Evolutionary conservation across 2,797 vertebrate species (phyloP).

Genomic region (Catharus ustulatus): DNA sequence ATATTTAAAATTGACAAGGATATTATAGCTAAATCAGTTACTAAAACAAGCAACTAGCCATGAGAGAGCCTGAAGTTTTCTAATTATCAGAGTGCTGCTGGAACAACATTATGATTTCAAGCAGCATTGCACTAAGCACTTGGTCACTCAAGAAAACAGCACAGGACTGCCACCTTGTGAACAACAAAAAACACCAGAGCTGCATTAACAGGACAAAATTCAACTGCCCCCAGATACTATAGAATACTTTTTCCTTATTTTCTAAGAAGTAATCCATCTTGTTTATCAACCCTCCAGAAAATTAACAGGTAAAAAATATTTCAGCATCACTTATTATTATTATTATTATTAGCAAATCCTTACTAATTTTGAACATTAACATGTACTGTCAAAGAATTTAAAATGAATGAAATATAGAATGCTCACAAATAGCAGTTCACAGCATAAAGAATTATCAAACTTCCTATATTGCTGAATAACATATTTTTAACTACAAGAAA

Average conservation of each 20-base stretch:
- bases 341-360: background rate
- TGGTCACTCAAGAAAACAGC: background rate
- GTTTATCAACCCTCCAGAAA: background rate
- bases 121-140: background rate
- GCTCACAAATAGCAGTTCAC: background rate
- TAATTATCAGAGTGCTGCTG: background rate
- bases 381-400: background rate
- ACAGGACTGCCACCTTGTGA: conserved; percentile 60
- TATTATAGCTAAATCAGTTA: background rate
- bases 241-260: background rate
- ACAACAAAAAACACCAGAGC: background rate
- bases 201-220: background rate
- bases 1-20: background rate
- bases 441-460: background rate
- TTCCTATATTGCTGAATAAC: background rate
- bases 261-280: background rate
- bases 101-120: background rate
- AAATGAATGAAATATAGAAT: background rate
- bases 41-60: background rate
- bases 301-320: background rate
- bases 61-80: background rate
- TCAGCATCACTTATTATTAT: background rate
- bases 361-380: background rate
- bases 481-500: background rate
- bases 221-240: background rate